A percentile compares a stretch with the other conserved stretches of the same genome.
Conservation (phyloP, 2,888 invertebrate genomes). For the Tenodera sinensis region DNA sequence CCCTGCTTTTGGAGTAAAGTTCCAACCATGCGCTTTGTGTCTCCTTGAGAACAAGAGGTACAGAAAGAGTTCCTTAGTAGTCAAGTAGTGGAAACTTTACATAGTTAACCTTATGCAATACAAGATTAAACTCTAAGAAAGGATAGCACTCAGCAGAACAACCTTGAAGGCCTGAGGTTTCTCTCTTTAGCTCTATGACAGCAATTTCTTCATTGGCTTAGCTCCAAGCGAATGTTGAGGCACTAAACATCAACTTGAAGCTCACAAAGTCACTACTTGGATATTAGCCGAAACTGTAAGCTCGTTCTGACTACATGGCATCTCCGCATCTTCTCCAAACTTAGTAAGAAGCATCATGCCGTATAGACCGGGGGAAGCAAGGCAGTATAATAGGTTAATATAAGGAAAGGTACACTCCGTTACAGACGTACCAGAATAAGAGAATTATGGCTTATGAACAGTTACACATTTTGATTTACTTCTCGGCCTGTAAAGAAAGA, state of each 20-base stretch:
- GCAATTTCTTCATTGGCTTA: background rate
- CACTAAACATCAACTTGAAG: background rate
- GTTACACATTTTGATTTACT: too few relatives aligned
- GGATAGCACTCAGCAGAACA: background rate
- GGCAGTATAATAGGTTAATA: background rate
- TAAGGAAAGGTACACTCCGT: too few relatives aligned
- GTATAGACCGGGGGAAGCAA: background rate
- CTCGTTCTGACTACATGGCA: background rate
- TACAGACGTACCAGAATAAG: too few relatives aligned
- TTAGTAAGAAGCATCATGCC: background rate
- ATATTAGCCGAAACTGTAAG: background rate
- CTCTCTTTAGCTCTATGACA: background rate
- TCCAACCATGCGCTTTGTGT: too few relatives aligned
- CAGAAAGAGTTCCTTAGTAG: too few relatives aligned
- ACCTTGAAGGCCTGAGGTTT: background rate
- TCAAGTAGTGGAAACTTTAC: too few relatives aligned
- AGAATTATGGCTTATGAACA: too few relatives aligned
- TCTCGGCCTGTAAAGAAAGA: too few relatives aligned
- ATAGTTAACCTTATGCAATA: background rate
- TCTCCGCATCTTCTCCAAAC: background rate
- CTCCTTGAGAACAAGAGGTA: too few relatives aligned
- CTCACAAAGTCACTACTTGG: background rate
- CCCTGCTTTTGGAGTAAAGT: too few relatives aligned
- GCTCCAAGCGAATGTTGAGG: background rate
- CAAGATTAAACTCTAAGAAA: background rate